phyloP scores from a whole-genome alignment of 2,797 vertebrate genomes.

The Aldrovandia affinis region DNA sequence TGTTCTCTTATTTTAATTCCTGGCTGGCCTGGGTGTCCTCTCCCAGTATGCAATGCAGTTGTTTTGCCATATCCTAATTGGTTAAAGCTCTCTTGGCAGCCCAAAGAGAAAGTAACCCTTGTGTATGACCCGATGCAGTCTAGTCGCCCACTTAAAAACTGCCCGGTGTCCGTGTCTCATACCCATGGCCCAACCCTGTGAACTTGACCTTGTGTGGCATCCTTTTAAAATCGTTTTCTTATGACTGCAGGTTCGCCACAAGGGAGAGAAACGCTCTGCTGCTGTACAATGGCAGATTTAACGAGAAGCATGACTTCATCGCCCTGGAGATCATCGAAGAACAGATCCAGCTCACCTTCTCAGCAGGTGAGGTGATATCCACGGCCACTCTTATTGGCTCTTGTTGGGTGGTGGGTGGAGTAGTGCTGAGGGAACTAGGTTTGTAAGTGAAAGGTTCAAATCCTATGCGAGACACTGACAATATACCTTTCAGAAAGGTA shows the following conservation, averaged over 20 bases:
- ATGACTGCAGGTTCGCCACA: constrained; percentile 86
- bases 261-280: constrained; percentile 87
- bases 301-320: constrained; percentile 96
- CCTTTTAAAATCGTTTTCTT: not conserved
- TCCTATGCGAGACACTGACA: not conserved
- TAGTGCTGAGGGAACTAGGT: not conserved
- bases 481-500: not conserved
- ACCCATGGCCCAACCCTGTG: not conserved
- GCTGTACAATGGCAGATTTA: constrained; percentile 96
- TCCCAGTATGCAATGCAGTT: not conserved
- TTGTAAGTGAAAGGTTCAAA: not conserved
- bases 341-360: constrained; percentile 95
- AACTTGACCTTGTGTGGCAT: not conserved
- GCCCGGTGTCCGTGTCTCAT: not conserved
- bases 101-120: not conserved
- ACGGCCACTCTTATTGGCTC: too few species aligned
- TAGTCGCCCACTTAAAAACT: not conserved
- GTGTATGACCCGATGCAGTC: not conserved
- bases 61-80: not conserved
- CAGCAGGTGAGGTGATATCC: constrained; percentile 76
- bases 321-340: constrained; percentile 93
- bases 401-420: not conserved
- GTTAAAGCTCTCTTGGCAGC: not conserved
- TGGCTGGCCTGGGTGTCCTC: not conserved
- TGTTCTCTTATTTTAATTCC: not conserved